phyloP scores from a whole-genome alignment of 1,140 invertebrate species.

The Diabrotica virgifera region DNA sequence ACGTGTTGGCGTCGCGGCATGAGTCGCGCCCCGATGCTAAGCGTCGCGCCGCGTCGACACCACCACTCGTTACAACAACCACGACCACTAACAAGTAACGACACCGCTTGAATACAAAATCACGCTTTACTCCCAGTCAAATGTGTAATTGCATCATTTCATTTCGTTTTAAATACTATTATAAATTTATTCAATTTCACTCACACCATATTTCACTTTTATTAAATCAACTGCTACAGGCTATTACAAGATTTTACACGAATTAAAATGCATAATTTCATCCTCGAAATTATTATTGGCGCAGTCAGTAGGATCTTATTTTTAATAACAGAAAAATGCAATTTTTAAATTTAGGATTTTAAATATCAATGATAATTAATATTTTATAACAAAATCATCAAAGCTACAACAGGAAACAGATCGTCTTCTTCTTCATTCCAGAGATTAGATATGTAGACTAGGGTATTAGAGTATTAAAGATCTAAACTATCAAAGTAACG shows the following conservation, averaged over 20 bases:
- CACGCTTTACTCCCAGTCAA: conserved; percentile 28
- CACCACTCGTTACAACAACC: conserved; percentile 15
- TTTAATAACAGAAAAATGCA: no score
- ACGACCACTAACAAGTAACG: conserved; percentile 34
- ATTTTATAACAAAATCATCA: no score
- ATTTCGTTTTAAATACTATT: conserved; percentile 34
- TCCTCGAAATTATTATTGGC: no score
- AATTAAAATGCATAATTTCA: neutral
- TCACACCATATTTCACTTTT: conserved; percentile 22
- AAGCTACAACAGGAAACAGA: no score
- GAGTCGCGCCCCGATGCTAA: conserved; percentile 24
- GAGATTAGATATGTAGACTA: no score
- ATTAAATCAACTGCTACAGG: conserved; percentile 18
- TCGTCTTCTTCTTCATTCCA: no score
- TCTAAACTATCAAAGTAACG: no score
- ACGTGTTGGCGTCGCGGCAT: conserved; percentile 39
- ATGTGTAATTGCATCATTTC: conserved; percentile 38
- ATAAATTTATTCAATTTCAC: conserved; percentile 32
- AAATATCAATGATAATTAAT: no score
- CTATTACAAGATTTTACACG: neutral
- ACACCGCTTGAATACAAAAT: conserved; percentile 34
- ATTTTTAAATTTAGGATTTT: no score
- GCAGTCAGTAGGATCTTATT: no score
- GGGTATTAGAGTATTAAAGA: no score
- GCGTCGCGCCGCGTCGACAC: conserved; percentile 26